A percentile compares a stretch with the other conserved stretches of the same genome.
These are phyloP conservation scores for Oxyscelio sp. DNA, from an alignment of 2,888 invertebrate genomes.

Conservation along the genomic window DNA sequence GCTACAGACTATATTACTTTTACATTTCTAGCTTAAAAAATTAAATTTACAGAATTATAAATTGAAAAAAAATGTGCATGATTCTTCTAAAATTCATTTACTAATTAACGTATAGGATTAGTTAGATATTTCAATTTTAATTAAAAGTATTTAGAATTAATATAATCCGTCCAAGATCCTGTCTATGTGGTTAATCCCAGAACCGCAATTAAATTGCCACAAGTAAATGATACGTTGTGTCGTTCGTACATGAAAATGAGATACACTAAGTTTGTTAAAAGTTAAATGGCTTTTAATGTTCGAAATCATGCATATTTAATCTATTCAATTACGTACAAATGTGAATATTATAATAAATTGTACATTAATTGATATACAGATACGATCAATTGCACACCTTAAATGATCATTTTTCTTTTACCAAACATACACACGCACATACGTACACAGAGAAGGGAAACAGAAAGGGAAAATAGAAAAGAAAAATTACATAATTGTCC, in stretches of 20 bases:
- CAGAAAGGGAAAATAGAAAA: too few relatives aligned
- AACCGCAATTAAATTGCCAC: constrained; percentile 21
- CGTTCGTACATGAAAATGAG: constrained; percentile 14
- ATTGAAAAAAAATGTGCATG: too few relatives aligned
- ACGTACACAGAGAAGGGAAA: too few relatives aligned
- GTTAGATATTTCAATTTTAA: constrained; percentile 18
- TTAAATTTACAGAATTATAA: too few relatives aligned
- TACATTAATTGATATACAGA: not conserved
- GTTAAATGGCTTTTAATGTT: not conserved
- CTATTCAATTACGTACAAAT: not conserved
- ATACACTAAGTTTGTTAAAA: constrained; percentile 4
- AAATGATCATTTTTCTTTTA: constrained; percentile 9
- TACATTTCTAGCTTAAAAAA: too few relatives aligned
- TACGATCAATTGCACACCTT: not conserved
- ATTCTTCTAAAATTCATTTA: too few relatives aligned
- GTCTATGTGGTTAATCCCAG: constrained; percentile 20
- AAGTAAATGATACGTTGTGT: constrained; percentile 25
- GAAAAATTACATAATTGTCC: not conserved
- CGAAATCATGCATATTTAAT: not conserved
- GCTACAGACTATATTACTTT: too few relatives aligned
- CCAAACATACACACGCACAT: too few relatives aligned
- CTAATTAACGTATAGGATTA: constrained; percentile 32
- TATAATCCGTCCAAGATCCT: constrained; percentile 12
- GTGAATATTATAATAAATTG: not conserved
- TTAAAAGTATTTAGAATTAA: not conserved